Conservation (phyloP, 1,140 invertebrate species). For the Pogonus chalceus region DNA sequence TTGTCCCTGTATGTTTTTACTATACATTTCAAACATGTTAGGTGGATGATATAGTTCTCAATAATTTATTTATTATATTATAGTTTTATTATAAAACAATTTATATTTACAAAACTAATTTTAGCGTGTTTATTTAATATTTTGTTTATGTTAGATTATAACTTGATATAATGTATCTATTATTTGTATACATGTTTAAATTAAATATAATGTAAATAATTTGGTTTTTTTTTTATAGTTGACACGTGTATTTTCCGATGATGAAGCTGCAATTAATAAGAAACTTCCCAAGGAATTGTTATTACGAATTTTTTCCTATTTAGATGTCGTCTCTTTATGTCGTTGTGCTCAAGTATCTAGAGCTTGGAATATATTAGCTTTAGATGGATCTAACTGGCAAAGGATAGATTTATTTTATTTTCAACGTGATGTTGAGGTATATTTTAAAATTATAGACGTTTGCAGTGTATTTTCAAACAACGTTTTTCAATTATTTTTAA, state of each 20-base stretch:
- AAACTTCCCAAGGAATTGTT: conserved; percentile 93
- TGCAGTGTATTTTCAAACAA: no score
- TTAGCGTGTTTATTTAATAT: background rate
- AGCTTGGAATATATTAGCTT: conserved; percentile 92
- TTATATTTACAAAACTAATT: background rate
- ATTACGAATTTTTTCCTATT: conserved; percentile 91
- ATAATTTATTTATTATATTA: conserved; percentile 13
- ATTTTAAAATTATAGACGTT: no score
- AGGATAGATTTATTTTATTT: conserved; percentile 97
- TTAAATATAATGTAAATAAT: background rate
- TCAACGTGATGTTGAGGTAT: conserved; percentile 94
- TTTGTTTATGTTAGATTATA: background rate
- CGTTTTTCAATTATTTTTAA: no score
- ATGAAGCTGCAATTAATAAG: conserved; percentile 87
- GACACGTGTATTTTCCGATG: conserved; percentile 42
- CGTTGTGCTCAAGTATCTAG: conserved; percentile 95
- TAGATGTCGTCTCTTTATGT: conserved; percentile 95
- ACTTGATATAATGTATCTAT: background rate
- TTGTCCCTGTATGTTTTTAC: conserved; percentile 12
- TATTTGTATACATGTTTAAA: background rate
- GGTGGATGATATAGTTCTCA: conserved; percentile 20
- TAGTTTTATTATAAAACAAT: background rate
- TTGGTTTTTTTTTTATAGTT: conserved; percentile 24
- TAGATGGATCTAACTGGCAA: conserved; percentile 99
- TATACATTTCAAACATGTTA: conserved; percentile 20